Evolutionary conservation across 2,113 vertebrate species (phyloP).

Genomic region (Rousettus leschenaultii): DNA sequence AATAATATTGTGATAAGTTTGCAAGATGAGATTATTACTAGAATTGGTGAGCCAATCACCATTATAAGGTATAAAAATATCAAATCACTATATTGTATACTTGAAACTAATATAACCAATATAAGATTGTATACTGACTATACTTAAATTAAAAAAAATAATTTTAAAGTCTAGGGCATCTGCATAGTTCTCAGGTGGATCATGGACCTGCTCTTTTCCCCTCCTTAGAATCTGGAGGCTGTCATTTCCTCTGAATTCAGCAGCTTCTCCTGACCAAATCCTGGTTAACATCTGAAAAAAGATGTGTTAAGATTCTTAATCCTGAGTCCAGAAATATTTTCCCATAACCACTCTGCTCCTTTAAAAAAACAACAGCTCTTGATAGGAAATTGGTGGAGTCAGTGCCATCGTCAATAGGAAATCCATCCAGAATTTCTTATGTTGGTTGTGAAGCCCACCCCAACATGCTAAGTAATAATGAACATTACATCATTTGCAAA

Average conservation of each 20-base stretch:
- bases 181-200: background rate
- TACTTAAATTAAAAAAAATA: background rate
- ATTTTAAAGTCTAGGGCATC: background rate
- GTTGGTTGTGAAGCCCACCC: background rate
- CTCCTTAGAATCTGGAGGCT: background rate
- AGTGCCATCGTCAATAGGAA: background rate
- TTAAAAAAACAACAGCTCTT: background rate
- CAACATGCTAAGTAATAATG: background rate
- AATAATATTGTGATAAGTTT: background rate
- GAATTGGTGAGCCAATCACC: too few species aligned
- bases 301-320: slow-evolving; percentile 6
- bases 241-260: background rate
- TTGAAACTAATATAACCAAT: background rate
- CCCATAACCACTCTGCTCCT: background rate
- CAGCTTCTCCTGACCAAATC: background rate
- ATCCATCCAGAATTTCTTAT: background rate
- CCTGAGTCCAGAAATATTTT: background rate
- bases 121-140: background rate
- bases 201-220: background rate
- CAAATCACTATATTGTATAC: background rate
- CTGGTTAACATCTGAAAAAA: background rate
- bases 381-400: background rate
- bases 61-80: background rate
- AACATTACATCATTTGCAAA: background rate
- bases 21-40: background rate